Conservation (phyloP, 2,113 vertebrate species). For the Nettapus auritus region DNA sequence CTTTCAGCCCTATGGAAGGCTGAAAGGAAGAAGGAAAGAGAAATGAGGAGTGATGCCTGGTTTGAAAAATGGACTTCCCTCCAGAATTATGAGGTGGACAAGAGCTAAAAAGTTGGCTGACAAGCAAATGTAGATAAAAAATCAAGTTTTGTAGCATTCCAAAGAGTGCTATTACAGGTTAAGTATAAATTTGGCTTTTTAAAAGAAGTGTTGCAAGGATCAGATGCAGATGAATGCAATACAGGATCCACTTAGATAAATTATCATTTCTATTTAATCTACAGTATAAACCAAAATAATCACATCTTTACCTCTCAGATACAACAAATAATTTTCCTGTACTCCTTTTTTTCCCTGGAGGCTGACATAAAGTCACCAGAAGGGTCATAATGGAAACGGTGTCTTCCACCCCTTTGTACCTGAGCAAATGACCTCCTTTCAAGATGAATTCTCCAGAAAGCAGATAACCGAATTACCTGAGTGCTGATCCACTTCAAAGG, state of each 20-base stretch:
- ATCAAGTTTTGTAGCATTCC: background rate
- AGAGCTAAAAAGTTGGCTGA: background rate
- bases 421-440: constrained; percentile 72
- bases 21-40: background rate
- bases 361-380: constrained; percentile 59
- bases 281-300: background rate
- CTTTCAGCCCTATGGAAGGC: background rate
- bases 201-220: background rate
- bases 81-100: background rate
- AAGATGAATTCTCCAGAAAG: constrained; percentile 68
- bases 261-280: background rate
- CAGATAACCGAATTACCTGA: constrained; percentile 66
- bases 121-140: background rate
- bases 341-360: background rate
- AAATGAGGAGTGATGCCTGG: background rate
- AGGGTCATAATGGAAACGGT: constrained; percentile 64
- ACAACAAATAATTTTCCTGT: constrained; percentile 5
- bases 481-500: constrained; percentile 80
- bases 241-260: background rate
- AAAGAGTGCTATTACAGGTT: background rate
- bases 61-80: background rate
- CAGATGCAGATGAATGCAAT: background rate
- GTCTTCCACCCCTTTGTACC: constrained; percentile 67
- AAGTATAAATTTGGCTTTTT: background rate
- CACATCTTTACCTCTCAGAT: background rate